phyloP scores from a whole-genome alignment of 2,797 vertebrate species.

The Falco columbarius region DNA sequence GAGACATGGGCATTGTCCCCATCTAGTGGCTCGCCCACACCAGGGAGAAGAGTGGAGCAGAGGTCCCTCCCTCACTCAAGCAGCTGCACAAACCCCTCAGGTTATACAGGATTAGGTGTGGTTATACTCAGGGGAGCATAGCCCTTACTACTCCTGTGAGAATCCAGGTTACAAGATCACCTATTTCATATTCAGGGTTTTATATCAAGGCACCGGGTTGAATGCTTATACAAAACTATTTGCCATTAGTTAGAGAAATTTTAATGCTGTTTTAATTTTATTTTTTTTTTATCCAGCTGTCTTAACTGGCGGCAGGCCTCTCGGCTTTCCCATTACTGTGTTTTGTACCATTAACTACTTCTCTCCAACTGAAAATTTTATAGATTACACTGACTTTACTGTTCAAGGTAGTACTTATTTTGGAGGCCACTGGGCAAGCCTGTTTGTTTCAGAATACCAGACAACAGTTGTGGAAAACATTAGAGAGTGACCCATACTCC shows the following conservation, averaged over 20 bases:
- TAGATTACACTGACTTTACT: neutral
- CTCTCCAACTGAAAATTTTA: neutral
- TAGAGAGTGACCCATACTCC: neutral
- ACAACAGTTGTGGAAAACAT: neutral
- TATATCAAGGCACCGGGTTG: neutral
- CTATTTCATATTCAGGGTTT: neutral
- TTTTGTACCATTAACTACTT: neutral
- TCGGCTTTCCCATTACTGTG: accelerated
- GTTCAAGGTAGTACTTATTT: neutral
- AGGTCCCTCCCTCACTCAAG: neutral
- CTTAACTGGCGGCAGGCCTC: neutral
- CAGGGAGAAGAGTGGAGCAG: neutral
- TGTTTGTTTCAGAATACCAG: neutral
- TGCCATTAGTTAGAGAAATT: neutral
- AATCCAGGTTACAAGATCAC: neutral
- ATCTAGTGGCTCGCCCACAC: conserved; percentile 50
- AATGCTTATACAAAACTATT: neutral
- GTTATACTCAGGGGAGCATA: neutral
- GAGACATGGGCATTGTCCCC: conserved; percentile 42
- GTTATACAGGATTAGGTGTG: neutral
- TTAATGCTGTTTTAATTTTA: neutral
- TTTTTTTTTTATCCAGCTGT: neutral
- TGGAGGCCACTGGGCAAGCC: neutral
- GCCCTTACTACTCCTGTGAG: neutral
- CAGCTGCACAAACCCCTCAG: neutral